Evolutionary conservation across 2,888 invertebrate species (phyloP).

Genomic region (Archips xylosteana): DNA sequence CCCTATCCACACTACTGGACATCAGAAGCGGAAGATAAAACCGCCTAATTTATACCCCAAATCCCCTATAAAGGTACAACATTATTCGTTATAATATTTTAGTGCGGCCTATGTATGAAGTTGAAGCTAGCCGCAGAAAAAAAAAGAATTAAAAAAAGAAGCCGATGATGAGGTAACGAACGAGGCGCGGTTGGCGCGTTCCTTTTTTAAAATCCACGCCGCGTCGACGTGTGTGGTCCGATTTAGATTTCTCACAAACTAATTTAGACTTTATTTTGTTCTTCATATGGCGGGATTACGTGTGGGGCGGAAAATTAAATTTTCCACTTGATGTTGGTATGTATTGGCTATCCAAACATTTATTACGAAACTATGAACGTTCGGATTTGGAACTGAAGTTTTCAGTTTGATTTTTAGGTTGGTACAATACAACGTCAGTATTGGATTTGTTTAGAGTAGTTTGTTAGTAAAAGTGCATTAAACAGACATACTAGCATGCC

Average conservation of each 20-base stretch:
- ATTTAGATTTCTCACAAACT: slow-evolving; percentile 42
- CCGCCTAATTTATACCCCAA: slow-evolving; percentile 73
- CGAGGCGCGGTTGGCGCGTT: slow-evolving; percentile 82
- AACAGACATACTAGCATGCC: neutral
- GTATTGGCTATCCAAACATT: slow-evolving; percentile 50
- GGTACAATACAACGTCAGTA: neutral
- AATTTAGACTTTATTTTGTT: slow-evolving; percentile 45
- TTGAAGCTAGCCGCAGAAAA: slow-evolving; percentile 71
- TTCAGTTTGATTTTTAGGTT: slow-evolving; percentile 27
- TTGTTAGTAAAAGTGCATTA: neutral
- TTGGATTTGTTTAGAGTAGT: neutral
- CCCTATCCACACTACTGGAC: slow-evolving; percentile 61
- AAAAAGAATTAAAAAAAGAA: slow-evolving; percentile 71
- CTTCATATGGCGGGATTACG: slow-evolving; percentile 45
- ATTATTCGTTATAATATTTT: slow-evolving; percentile 71
- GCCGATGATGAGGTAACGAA: slow-evolving; percentile 83
- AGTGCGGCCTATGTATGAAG: slow-evolving; percentile 70
- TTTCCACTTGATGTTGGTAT: slow-evolving; percentile 51
- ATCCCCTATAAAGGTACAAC: slow-evolving; percentile 69
- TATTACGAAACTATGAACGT: slow-evolving; percentile 41
- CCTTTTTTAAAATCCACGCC: slow-evolving; percentile 79
- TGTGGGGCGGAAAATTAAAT: slow-evolving; percentile 43
- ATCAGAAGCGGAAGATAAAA: slow-evolving; percentile 74
- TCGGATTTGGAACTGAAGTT: slow-evolving; percentile 38
- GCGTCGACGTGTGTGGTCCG: slow-evolving; percentile 82